phyloP scores from a whole-genome alignment of 1,140 invertebrate species.

The Cepaea nemoralis region DNA sequence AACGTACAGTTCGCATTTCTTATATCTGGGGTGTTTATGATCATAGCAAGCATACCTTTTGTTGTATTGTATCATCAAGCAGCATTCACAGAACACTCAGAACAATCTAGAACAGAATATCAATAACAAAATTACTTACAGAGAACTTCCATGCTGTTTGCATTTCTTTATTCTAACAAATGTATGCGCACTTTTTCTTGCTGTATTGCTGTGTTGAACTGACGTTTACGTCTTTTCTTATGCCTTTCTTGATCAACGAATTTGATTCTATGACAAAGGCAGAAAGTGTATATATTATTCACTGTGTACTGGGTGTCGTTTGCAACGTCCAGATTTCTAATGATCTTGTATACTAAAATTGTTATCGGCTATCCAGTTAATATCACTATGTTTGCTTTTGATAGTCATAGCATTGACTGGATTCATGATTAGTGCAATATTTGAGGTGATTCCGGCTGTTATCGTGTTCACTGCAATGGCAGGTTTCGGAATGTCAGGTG shows the following conservation, averaged over 20 bases:
- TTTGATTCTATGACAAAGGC: background rate
- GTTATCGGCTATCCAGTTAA: background rate
- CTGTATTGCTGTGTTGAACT: constrained; percentile 53
- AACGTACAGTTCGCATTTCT: constrained; percentile 40
- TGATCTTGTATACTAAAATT: constrained; percentile 9
- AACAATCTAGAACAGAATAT: background rate
- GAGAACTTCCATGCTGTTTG: constrained; percentile 24
- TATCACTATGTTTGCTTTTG: background rate
- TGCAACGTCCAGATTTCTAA: constrained; percentile 21
- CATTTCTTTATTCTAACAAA: constrained; percentile 31
- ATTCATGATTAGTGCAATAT: background rate
- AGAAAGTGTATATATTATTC: constrained; percentile 4
- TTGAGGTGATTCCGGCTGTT: background rate
- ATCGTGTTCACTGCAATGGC: constrained; percentile 7
- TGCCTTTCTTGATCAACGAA: constrained; percentile 47
- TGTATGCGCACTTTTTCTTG: constrained; percentile 31
- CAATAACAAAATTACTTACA: constrained; percentile 1
- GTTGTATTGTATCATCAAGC: background rate
- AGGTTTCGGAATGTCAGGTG: constrained; percentile 47
- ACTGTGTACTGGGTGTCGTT: constrained; percentile 20
- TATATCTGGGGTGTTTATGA: constrained; percentile 31
- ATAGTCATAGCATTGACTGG: background rate
- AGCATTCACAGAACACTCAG: no score
- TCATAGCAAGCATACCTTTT: constrained; percentile 28
- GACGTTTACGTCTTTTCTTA: constrained; percentile 48